Evolutionary conservation across 2,888 invertebrate species (phyloP).

Genomic region (Blastobasis lacticolella): DNA sequence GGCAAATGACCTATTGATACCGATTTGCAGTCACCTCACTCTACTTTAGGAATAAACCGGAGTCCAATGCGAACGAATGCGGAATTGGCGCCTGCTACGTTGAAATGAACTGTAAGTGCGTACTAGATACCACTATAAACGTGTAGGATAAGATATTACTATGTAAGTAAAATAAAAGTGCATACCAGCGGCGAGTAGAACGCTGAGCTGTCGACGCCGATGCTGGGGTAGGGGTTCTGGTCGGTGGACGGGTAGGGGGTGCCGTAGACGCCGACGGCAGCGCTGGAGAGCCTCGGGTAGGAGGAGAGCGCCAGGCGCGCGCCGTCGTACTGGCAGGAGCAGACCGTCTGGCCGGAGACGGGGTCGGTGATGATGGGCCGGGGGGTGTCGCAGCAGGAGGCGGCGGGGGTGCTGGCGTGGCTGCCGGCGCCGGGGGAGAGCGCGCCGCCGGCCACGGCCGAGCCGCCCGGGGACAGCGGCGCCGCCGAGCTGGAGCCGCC

Average conservation of each 20-base stretch:
- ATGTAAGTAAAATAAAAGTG: conserved; percentile 26
- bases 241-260: conserved; percentile 92
- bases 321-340: conserved; percentile 95
- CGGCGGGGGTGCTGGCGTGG: conserved; percentile 68
- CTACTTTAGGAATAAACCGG: conserved; percentile 6
- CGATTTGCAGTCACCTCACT: conserved; percentile 45
- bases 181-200: conserved; percentile 97
- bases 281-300: conserved; percentile 85
- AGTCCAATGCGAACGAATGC: background rate
- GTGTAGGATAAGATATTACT: background rate
- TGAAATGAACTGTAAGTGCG: conserved; percentile 28
- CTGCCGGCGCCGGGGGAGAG: conserved; percentile 74
- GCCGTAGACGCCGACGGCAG: conserved; percentile 87
- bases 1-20: conserved; percentile 59
- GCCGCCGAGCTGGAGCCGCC: conserved; percentile 81
- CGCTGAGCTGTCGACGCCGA: conserved; percentile 94
- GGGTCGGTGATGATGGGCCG: conserved; percentile 94
- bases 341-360: conserved; percentile 93
- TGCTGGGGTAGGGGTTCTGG: conserved; percentile 94
- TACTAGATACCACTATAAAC: background rate
- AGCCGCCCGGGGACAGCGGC: conserved; percentile 83
- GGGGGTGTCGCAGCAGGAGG: conserved; percentile 91
- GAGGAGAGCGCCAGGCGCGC: conserved; percentile 86
- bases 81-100: background rate
- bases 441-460: conserved; percentile 74